Evolutionary conservation across 1,140 invertebrate genomes (phyloP).

Genomic region (Macrocentrus cingulum): DNA sequence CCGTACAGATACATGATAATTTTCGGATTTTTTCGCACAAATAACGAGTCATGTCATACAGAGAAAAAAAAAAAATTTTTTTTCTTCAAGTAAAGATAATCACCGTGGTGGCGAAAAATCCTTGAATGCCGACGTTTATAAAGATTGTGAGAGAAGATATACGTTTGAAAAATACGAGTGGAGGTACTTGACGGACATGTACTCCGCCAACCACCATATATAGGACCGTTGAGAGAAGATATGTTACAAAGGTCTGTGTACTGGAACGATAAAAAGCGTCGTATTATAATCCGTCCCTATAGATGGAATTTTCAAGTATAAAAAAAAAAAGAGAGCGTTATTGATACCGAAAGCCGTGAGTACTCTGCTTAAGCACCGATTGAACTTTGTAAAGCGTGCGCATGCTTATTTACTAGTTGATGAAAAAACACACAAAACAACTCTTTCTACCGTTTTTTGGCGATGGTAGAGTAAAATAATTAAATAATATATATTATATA

Average conservation of each 20-base stretch:
- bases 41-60: no score
- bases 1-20: no score
- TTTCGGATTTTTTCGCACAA: no score
- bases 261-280: constrained; percentile 38
- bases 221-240: not conserved
- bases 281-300: constrained; percentile 55
- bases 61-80: no score
- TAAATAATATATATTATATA: no score
- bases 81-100: no score
- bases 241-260: not conserved
- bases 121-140: not conserved
- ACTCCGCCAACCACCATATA: not conserved
- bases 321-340: constrained; percentile 45
- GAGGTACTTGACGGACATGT: no score
- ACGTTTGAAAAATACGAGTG: no score
- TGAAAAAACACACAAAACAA: constrained; percentile 28
- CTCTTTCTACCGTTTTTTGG: constrained; percentile 45
- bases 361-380: constrained; percentile 51
- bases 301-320: constrained; percentile 26
- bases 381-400: constrained; percentile 51
- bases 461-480: constrained; percentile 29
- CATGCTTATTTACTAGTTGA: constrained; percentile 54
- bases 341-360: constrained; percentile 41
- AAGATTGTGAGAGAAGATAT: no score
- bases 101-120: no score